Evolutionary conservation across 2,888 invertebrate genomes (phyloP), one percentile per base, ranked within the genome.

Genomic region (Esperia sulphurella): DNA sequence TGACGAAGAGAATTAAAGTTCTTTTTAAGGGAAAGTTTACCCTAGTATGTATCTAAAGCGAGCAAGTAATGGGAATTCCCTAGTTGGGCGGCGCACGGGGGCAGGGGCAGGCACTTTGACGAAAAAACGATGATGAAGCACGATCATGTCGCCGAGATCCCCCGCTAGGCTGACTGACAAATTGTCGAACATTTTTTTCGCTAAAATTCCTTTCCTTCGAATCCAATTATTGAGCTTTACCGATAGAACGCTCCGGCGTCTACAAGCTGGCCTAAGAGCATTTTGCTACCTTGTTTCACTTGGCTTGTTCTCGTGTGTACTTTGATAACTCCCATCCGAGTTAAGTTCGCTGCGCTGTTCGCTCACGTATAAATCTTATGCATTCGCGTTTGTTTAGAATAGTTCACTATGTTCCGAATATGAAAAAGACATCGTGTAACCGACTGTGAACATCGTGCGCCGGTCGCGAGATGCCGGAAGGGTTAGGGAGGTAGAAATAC

Each of bases 91-190:
- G 68, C 54, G 56, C 55, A 59, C 55, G 63, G 61, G 71, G 68
- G 68, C 63, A 62, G 66, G 66, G 64, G 68, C 62, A 65, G 71
- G 68, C 70, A 74, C 70, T 80, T 81, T 79, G 75, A 73, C 71
- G 71, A 75, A 79, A 81, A 84, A 83, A 80, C 76, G 76, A 83
- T 85, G 83, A 86, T 83, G 82, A 79, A 82, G 79, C 82, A 76
- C 79, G 80, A 81, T 79, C 81, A 81, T 78, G 78, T 74, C 76
- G 61, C 69, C 63, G 61, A 71, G 68, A 75, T 73, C 77, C 73
- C 64, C 71, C 70, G 66, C 76, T 73, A 71, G 68, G 73, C 78
- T 78, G 76, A 76, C 80, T 81, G 83, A 84, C 73, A 83, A 84
- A 84, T 83, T 79, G 81, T 76, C 71, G 68, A 78, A 76, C 79